Percentiles rank a stretch among this genome's conserved stretches.
Evolutionary conservation across 2,797 vertebrate species (phyloP).

Genomic region (Nannoperca australis): DNA sequence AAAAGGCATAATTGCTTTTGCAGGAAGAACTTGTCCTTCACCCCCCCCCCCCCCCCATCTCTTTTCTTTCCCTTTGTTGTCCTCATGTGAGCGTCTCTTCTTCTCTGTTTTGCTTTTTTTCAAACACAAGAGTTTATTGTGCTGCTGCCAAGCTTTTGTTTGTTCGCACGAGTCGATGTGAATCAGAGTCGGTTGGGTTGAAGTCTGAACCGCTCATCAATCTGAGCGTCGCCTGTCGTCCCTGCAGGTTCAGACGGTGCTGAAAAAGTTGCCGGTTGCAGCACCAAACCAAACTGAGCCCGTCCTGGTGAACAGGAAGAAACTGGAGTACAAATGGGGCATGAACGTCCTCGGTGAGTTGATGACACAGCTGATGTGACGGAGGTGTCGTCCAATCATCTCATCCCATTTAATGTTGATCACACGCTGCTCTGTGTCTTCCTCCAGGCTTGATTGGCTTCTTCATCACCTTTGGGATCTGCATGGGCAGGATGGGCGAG

Average conservation of each 20-base stretch:
- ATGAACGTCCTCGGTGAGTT: constrained; percentile 91
- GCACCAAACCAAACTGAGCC: constrained; percentile 80
- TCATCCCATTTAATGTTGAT: neutral
- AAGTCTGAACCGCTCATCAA: neutral
- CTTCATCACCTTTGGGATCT: constrained; percentile 91
- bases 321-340: constrained; percentile 89
- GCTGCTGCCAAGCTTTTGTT: constrained; percentile 27
- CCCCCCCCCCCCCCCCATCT: constrained; percentile 19
- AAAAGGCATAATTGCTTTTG: constrained; percentile 52
- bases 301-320: constrained; percentile 80
- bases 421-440: constrained; percentile 26
- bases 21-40: constrained; percentile 55
- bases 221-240: neutral
- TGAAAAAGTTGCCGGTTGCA: constrained; percentile 78
- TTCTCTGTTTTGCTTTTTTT: constrained; percentile 43
- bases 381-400: neutral
- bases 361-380: neutral
- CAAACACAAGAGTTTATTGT: constrained; percentile 21
- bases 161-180: neutral
- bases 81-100: constrained; percentile 42
- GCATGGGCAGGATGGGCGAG: constrained; percentile 90
- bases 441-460: constrained; percentile 89
- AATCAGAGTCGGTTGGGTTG: neutral
- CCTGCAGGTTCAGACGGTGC: constrained; percentile 87
- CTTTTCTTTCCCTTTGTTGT: constrained; percentile 46